Base-by-base conservation (phyloP, 2,797 vertebrate species). In the Centroberyx gerrardi region DNA sequence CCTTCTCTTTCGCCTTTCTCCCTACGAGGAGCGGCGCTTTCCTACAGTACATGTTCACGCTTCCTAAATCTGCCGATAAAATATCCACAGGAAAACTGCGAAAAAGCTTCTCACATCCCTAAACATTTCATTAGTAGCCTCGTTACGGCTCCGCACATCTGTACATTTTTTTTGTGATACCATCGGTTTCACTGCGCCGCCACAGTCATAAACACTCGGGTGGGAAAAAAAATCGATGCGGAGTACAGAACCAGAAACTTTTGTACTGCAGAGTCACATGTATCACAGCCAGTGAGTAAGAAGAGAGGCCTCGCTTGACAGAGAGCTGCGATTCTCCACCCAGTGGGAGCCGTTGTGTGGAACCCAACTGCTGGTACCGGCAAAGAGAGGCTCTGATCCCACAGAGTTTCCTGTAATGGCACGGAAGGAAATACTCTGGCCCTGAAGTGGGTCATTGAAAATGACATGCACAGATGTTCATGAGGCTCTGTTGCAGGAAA, bases 401-500 rank as follows among this genome's bases (percentile, higher is more conserved):
- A 49, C 29, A 22, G 44, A 56, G 68, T 40, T 86, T 76, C 79
- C 76, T 82, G 75, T 75, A 69, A 76, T 56, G 78, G 62, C 53
- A 18, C 48, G 29, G 49, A 63, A 62, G 69, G 18, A 75, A 54
- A 71, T 62, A 74, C 53, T 40, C 17, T 33, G 61, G 82, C 72
- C 77, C 76, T 67, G 81, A 90, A 85, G 60, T 76, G 86, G 86
- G 84, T 85, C 88, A 86, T 70, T 79, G 83, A 71, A 88, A 92
- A 91, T 67, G 56, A 80, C 76, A 86, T 80, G 78, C 81, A 79
- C 88, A 93, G 88, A 94, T 90, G 89, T 90, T 87, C 76, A 64
- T 40, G 65, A 82, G 68, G 67, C 59, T 77, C 61, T 79, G 74
- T 76, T 84, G 80, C 80, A 85, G 88, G 87, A 86, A 88, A 76